These are phyloP conservation scores for Sarcophaga subvicina DNA, from an alignment of 2,888 invertebrate species.

Conservation along the genomic window DNA sequence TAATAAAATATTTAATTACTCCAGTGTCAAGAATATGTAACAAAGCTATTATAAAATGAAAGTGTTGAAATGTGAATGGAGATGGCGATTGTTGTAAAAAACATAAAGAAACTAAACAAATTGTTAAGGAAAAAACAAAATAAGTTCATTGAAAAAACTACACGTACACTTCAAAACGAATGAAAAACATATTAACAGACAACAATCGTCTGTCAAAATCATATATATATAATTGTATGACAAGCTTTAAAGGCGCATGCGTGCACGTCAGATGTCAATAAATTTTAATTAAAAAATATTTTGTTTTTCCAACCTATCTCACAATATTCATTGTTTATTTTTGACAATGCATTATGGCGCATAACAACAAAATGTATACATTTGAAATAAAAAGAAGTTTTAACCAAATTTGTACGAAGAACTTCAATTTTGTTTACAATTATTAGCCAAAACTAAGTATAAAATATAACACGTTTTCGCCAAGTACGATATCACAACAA, in stretches of 20 bases:
- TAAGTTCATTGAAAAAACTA: constrained; percentile 65
- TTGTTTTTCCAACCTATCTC: constrained; percentile 13
- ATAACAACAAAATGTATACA: constrained; percentile 13
- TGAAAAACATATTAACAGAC: constrained; percentile 19
- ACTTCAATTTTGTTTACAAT: constrained; percentile 55
- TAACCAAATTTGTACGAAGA: constrained; percentile 56
- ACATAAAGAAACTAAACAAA: constrained; percentile 5
- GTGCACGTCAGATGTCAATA: constrained; percentile 68
- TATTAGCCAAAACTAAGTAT: constrained; percentile 55
- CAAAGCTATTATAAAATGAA: not conserved
- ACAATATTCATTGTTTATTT: not conserved
- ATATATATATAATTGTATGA: constrained; percentile 48
- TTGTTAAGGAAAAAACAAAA: constrained; percentile 56
- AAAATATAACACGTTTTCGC: not conserved
- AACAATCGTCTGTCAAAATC: constrained; percentile 60
- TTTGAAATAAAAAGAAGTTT: constrained; percentile 54
- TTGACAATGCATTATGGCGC: constrained; percentile 17
- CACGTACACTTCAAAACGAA: constrained; percentile 33
- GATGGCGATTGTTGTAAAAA: too few relatives aligned
- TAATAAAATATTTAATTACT: constrained; percentile 61
- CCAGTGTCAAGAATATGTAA: constrained; percentile 31
- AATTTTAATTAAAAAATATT: constrained; percentile 54
- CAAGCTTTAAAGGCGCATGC: constrained; percentile 67
- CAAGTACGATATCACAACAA: not conserved
- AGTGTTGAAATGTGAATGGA: not conserved